These are phyloP conservation scores for Trichopoda pennipes DNA, from an alignment of 2,888 invertebrate genomes.

Conservation along the genomic window DNA sequence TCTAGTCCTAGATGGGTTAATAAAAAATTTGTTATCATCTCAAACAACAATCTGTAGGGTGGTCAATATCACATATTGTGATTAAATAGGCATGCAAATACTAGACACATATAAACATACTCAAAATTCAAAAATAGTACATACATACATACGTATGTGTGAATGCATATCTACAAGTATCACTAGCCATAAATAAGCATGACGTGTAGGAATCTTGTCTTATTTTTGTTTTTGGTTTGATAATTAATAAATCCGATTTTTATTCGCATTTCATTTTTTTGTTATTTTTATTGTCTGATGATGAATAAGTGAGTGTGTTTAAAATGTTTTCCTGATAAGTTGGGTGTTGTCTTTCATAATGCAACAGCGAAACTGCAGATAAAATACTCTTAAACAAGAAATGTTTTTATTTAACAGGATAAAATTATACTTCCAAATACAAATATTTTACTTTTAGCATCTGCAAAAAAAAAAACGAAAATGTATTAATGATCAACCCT, in stretches of 20 bases:
- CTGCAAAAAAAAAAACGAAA: slow-evolving; percentile 21
- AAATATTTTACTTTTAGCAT: slow-evolving; percentile 17
- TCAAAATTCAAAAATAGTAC: not conserved
- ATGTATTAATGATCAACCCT: not conserved
- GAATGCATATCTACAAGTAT: not conserved
- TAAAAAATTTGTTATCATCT: too few relatives aligned
- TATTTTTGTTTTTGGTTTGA: slow-evolving; percentile 21
- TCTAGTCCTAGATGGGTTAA: too few relatives aligned
- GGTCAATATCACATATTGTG: slow-evolving; percentile 43
- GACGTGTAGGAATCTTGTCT: not conserved
- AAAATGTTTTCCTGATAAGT: slow-evolving; percentile 36
- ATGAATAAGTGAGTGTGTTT: slow-evolving; percentile 4
- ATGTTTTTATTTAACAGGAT: slow-evolving; percentile 21
- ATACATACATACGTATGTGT: not conserved
- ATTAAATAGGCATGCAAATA: slow-evolving; percentile 27
- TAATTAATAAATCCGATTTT: slow-evolving; percentile 34
- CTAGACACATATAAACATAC: not conserved
- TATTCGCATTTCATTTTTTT: slow-evolving; percentile 25
- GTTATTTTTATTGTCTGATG: slow-evolving; percentile 2
- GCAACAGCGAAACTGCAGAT: slow-evolving; percentile 38
- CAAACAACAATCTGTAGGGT: not conserved
- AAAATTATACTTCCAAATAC: slow-evolving; percentile 28
- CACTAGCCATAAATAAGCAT: not conserved
- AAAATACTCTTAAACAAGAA: slow-evolving; percentile 6
- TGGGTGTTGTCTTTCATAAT: slow-evolving; percentile 50